These are phyloP conservation scores for Nanorana parkeri DNA, from an alignment of 2,113 vertebrate genomes.

Conservation along the genomic window DNA sequence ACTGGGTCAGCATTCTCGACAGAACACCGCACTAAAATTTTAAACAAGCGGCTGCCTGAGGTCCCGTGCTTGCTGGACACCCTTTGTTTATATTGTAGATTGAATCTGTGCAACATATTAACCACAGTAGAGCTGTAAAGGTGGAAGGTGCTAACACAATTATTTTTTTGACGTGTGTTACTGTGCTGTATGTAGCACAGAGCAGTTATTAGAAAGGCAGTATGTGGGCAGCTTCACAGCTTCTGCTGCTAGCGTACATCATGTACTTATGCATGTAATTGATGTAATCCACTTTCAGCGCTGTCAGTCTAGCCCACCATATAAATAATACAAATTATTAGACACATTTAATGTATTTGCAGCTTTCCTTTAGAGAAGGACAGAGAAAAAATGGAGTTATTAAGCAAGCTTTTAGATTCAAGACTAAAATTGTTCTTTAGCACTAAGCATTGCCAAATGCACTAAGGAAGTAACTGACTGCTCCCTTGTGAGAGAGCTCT, in stretches of 20 bases:
- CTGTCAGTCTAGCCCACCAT: slow-evolving; percentile 44
- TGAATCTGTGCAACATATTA: neutral
- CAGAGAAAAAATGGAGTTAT: slow-evolving; percentile 6
- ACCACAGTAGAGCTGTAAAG: neutral
- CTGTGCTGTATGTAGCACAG: slow-evolving; percentile 18
- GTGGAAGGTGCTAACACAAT: neutral
- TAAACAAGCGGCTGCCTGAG: too few species aligned
- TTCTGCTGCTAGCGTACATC: slow-evolving; percentile 43
- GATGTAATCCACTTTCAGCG: slow-evolving; percentile 34
- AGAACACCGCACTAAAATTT: too few species aligned
- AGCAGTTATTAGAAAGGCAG: slow-evolving; percentile 27
- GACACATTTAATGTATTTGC: slow-evolving; percentile 36
- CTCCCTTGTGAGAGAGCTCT: slow-evolving; percentile 60
- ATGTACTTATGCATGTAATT: slow-evolving; percentile 48
- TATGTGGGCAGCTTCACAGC: slow-evolving; percentile 44
- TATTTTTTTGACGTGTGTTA: neutral
- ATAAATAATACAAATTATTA: slow-evolving; percentile 42
- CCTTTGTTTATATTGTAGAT: neutral
- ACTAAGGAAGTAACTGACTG: slow-evolving; percentile 70
- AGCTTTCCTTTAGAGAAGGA: neutral
- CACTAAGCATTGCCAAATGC: slow-evolving; percentile 65
- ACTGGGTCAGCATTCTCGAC: too few species aligned
- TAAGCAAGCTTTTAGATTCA: slow-evolving; percentile 2
- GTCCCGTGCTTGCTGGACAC: too few species aligned
- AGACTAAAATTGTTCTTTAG: slow-evolving; percentile 26